phyloP scores from a whole-genome alignment of 2,797 vertebrate genomes.

The Catostomus latipinnis region DNA sequence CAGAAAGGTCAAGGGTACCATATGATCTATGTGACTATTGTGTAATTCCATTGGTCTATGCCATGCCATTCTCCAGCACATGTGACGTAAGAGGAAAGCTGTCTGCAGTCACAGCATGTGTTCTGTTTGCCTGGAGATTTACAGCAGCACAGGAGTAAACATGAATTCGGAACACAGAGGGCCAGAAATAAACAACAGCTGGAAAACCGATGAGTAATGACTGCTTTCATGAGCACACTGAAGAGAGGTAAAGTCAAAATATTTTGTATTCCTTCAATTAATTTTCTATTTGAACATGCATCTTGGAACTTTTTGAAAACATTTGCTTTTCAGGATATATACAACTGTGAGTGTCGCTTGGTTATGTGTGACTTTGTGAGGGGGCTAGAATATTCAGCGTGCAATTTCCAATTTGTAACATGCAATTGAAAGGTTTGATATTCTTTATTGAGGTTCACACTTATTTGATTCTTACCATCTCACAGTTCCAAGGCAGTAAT shows the following conservation, averaged over 20 bases:
- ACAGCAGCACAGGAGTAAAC: slow-evolving; percentile 54
- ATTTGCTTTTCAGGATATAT: neutral
- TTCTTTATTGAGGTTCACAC: slow-evolving; percentile 20
- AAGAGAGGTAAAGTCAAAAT: slow-evolving; percentile 31
- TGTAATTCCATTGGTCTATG: slow-evolving; percentile 40
- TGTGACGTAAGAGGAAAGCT: slow-evolving; percentile 56
- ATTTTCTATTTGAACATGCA: neutral
- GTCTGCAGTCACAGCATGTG: slow-evolving; percentile 41
- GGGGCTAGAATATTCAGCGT: neutral
- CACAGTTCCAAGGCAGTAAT: slow-evolving; percentile 53
- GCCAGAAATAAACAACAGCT: slow-evolving; percentile 48
- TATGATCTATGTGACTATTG: slow-evolving; percentile 32
- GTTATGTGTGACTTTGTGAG: neutral
- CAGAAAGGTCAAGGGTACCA: slow-evolving; percentile 19
- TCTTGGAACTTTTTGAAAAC: neutral
- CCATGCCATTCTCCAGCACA: slow-evolving; percentile 19
- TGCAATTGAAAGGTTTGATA: neutral
- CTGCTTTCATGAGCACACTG: slow-evolving; percentile 16
- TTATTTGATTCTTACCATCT: slow-evolving; percentile 38
- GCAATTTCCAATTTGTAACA: slow-evolving; percentile 20
- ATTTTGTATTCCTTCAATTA: slow-evolving; percentile 17
- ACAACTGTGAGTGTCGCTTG: slow-evolving; percentile 14
- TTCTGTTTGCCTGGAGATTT: slow-evolving; percentile 49
- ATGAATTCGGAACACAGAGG: slow-evolving; percentile 36
- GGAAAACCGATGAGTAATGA: slow-evolving; percentile 34